Conservation (phyloP, 2,888 invertebrate species). For the Sinhomidia bicolor region DNA sequence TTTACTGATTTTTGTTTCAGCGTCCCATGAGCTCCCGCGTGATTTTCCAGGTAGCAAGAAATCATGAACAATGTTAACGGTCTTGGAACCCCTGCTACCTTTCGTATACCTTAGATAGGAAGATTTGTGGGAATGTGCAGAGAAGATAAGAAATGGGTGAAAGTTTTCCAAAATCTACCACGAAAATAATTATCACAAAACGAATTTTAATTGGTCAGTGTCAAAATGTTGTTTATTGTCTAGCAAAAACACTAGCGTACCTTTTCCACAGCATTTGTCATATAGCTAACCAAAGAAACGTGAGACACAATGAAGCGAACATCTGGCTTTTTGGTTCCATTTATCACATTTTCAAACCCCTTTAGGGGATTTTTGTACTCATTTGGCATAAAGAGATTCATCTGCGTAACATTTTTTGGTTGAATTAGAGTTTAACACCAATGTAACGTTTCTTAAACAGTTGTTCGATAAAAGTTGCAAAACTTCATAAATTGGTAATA, state of each 20-base stretch:
- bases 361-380: conserved; percentile 73
- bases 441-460: no score
- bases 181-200: no score
- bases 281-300: conserved; percentile 71
- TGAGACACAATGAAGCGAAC: conserved; percentile 75
- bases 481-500: no score
- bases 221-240: no score
- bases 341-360: conserved; percentile 60
- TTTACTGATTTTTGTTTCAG: neutral
- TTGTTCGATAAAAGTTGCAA: no score
- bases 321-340: conserved; percentile 59
- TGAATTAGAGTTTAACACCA: no score
- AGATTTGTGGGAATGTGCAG: conserved; percentile 88
- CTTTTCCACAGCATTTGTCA: conserved; percentile 73
- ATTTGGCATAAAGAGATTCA: conserved; percentile 75
- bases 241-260: conserved; percentile 40
- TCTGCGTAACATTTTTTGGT: no score
- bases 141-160: conserved; percentile 87
- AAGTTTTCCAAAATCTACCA: conserved; percentile 85
- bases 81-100: neutral
- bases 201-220: no score
- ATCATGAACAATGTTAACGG: conserved; percentile 58
- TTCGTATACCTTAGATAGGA: conserved; percentile 82
- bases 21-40: neutral
- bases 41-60: conserved; percentile 45